Evolutionary conservation across 2,797 vertebrate species (phyloP), one percentile per base, ranked within the genome.

Genomic region (Eurystomus glaucurus): DNA sequence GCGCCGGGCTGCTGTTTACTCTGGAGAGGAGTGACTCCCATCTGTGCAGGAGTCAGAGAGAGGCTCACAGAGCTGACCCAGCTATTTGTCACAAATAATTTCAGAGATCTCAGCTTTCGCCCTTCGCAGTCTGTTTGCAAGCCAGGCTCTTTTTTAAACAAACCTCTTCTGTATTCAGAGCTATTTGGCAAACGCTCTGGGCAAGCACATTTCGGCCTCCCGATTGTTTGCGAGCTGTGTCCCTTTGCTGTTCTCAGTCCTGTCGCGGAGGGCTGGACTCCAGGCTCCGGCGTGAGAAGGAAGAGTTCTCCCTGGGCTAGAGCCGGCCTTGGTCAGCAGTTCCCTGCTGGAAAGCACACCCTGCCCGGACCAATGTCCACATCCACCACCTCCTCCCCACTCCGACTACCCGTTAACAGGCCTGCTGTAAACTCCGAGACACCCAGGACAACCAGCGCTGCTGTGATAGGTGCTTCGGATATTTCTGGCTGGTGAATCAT

Each of bases 1-100:
- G 1, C 2, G 1, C 60, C 8, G 21, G 39, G 43, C 76, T 91
- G 50, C 43, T 91, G 46, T 94, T 95, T 95, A 25, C 88, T 69
- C 85, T 71, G 72, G 88, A 94, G 88, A 31, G 4, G 65, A 90
- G 76, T 68, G 72, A 75, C 57, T 89, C 41, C 62, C 55, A 41
- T 70, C 81, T 83, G 45, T 35, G 68, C 50, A 31, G 43, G 68
- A 33, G 39, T 78, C 46, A 88, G 39, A 70, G 64, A 79, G 55
- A 41, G 48, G 26, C 28, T 65, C 45, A 61, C 1, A 80, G 41
- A 91, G 75, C 19, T 21, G 41, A 68, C 41, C 14, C 11, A 65
- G 55, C 13, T 75, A 62, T 50, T 93, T 84, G 72, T 81, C 51
- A 62, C 54, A 93, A 94, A 88, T 80, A 26, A 72, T 85, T 78